Conservation (phyloP, 2,113 vertebrate genomes). For the Sylvilagus bachmani region DNA sequence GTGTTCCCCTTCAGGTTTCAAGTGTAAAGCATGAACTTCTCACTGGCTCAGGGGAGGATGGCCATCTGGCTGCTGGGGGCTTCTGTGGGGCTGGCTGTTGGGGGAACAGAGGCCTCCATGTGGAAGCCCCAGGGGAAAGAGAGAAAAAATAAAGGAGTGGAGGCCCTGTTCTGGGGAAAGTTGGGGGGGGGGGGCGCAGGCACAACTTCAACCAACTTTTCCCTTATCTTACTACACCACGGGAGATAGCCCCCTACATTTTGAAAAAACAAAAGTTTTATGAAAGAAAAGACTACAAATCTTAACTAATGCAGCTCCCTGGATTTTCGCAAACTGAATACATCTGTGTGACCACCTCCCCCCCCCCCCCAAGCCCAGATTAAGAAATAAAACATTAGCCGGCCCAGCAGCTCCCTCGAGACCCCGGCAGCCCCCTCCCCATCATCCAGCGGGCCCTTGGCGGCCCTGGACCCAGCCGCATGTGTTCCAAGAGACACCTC, state of each 20-base stretch:
- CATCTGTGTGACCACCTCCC: not conserved
- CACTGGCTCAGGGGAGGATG: not conserved
- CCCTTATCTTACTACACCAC: not conserved
- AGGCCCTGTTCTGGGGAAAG: not conserved
- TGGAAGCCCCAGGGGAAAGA: not conserved
- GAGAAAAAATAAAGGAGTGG: not conserved
- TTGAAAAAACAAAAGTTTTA: not conserved
- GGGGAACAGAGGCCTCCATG: not conserved
- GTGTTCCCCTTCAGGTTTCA: not conserved
- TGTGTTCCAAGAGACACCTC: not conserved
- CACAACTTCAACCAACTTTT: rapidly evolving
- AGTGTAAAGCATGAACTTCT: not conserved
- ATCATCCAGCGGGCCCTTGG: not conserved
- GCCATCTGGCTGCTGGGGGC: not conserved
- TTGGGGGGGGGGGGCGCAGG: too few relatives aligned
- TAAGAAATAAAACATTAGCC: not conserved
- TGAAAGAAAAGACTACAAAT: not conserved
- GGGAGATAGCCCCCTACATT: not conserved
- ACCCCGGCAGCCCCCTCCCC: too few relatives aligned
- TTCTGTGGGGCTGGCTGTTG: not conserved
- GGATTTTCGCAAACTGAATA: not conserved
- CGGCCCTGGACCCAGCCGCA: not conserved
- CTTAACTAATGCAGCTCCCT: not conserved
- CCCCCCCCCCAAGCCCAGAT: not conserved
- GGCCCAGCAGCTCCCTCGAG: not conserved